Evolutionary conservation across 2,113 vertebrate species (phyloP).

Genomic region (Stegastes partitus): DNA sequence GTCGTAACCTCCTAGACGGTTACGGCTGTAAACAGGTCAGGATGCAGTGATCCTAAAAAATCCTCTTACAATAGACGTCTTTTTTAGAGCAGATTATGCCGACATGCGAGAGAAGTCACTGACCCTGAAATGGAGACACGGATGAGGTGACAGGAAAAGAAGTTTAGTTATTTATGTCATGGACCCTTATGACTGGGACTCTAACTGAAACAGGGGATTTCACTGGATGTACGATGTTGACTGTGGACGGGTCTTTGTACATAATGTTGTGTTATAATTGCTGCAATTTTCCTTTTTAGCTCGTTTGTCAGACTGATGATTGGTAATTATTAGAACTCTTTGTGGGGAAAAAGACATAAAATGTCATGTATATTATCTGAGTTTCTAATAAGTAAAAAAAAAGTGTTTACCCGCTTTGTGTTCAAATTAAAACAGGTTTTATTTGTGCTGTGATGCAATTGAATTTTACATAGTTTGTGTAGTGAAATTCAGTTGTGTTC

Average conservation of each 20-base stretch:
- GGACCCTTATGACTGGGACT: background rate
- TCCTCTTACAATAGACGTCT: conserved; percentile 59
- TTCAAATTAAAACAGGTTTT: background rate
- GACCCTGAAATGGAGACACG: conserved; percentile 48
- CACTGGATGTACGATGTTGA: background rate
- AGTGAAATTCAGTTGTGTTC: background rate
- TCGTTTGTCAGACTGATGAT: background rate
- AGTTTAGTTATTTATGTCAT: conserved; percentile 11
- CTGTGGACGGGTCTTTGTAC: background rate
- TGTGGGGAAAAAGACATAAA: conserved; percentile 6
- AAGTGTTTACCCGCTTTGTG: background rate
- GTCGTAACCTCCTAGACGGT: background rate
- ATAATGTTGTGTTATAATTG: background rate
- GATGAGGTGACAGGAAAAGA: conserved; percentile 32
- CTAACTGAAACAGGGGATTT: background rate
- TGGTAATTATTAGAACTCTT: background rate
- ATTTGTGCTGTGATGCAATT: background rate
- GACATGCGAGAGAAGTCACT: conserved; percentile 31
- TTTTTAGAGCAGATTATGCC: conserved; percentile 59
- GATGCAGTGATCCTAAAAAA: conserved; percentile 45
- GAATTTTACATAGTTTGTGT: background rate
- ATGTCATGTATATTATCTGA: conserved; percentile 16
- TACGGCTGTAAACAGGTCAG: conserved; percentile 24
- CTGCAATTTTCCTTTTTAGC: background rate
- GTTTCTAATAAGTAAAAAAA: background rate